Percentiles rank a stretch among this genome's conserved stretches.
These are phyloP conservation scores for Monochamus alternatus DNA, from an alignment of 2,888 invertebrate species.

Conservation along the genomic window DNA sequence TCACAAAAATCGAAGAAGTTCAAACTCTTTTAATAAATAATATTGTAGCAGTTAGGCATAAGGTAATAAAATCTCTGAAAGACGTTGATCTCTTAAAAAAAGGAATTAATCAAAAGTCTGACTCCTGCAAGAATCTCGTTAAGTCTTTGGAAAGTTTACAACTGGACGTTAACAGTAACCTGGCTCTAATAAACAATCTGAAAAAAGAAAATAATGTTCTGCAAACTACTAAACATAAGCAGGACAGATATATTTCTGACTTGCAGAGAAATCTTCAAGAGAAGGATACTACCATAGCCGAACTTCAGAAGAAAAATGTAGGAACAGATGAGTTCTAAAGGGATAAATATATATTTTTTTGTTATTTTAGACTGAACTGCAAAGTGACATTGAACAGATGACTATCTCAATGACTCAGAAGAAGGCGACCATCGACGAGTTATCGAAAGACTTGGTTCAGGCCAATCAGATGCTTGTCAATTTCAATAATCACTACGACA, in stretches of 20 bases:
- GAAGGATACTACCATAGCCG: constrained; percentile 54
- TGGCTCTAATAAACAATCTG: constrained; percentile 58
- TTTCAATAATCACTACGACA: constrained; percentile 67
- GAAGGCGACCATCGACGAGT: constrained; percentile 65
- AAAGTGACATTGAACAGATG: constrained; percentile 65
- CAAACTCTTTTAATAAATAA: constrained; percentile 46
- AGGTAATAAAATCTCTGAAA: constrained; percentile 56
- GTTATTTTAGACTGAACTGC: constrained; percentile 62
- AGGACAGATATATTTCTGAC: constrained; percentile 58
- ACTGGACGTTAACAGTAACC: constrained; percentile 60
- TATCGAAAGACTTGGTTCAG: constrained; percentile 67
- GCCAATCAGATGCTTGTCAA: constrained; percentile 68
- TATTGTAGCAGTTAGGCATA: constrained; percentile 52
- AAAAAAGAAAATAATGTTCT: constrained; percentile 61
- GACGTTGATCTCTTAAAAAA: constrained; percentile 61
- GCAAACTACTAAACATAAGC: constrained; percentile 52
- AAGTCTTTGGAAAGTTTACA: constrained; percentile 63
- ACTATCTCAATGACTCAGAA: constrained; percentile 66
- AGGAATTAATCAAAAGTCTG: constrained; percentile 58
- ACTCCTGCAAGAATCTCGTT: constrained; percentile 58
- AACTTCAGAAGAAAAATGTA: constrained; percentile 62
- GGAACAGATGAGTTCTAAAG: constrained; percentile 35
- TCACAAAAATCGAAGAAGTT: constrained; percentile 40
- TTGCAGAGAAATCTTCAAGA: constrained; percentile 50
- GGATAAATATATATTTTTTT: constrained; percentile 16